Evolutionary conservation across 2,797 vertebrate genomes (phyloP), one percentile per base, ranked within the genome.

Genomic region (Onychomys arenicola): DNA sequence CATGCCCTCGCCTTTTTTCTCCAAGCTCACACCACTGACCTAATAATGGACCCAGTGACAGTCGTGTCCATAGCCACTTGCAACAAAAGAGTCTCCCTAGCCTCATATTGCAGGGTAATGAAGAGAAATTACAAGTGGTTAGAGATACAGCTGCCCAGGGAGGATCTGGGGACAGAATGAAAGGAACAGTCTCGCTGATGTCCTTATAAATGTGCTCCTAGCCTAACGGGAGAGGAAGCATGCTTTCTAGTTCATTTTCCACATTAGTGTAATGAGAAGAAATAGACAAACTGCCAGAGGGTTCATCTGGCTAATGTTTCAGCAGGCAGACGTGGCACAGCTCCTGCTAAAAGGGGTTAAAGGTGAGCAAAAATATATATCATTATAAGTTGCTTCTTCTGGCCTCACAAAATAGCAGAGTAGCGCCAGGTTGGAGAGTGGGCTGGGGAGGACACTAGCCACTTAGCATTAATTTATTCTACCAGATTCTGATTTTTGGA

Each of bases 201-300:
- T 81, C 91, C 97, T 97, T 95, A 95, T 96, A 95, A 98, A 97
- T 95, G 96, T 96, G 91, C 95, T 87, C 75, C 90, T 61, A 19
- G 81, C 78, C 95, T 95, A 95, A 96, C 1, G 27, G 95, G 95
- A 96, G 76, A 95, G 92, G 88, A 97, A 93, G 81, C 97, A 78
- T 98, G 97, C 93, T 85, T 98, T 84, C 92, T 96, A 90, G 96
- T 96, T 98, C 97, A 97, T 97, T 98, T 97, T 95, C 95, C 90
- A 67, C 97, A 98, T 97, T 97, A 97, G 89, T 40, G 76, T 97
- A 97, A 97, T 97, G 96, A 97, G 96, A 95, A 94, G 96, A 96
- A 97, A 97, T 96, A 98, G 95, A 98, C 92, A 98, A 97, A 96
- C 85, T 97, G 96, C 87, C 95, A 91, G 93, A 0, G 46, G 91